phyloP scores from a whole-genome alignment of 2,113 vertebrate species.

The Heterochromis multidens region DNA sequence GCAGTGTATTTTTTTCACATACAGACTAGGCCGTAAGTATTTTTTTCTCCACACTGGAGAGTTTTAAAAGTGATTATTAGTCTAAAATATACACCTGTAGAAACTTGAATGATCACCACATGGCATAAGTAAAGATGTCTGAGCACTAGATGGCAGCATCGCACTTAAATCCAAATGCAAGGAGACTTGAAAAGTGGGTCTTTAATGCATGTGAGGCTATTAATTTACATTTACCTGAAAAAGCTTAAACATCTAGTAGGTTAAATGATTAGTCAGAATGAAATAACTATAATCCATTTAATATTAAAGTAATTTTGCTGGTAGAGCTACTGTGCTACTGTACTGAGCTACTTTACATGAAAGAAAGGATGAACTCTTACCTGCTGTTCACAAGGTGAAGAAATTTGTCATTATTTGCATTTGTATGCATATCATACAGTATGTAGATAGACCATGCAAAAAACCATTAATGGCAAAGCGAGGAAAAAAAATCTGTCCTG shows the following conservation, averaged over 20 bases:
- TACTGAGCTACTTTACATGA: too few species aligned
- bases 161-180: background rate
- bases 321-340: background rate
- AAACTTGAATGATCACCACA: background rate
- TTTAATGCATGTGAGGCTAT: background rate
- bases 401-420: constrained; percentile 54
- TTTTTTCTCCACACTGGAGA: background rate
- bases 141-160: constrained; percentile 50
- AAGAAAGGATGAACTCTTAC: background rate
- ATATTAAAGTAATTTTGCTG: background rate
- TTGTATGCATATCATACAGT: constrained; percentile 3
- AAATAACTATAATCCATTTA: background rate
- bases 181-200: too few species aligned
- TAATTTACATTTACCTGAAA: background rate
- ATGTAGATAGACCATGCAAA: background rate
- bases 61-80: background rate
- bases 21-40: background rate
- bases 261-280: background rate
- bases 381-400: background rate
- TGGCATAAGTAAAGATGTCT: background rate
- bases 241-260: background rate
- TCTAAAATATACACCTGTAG: background rate
- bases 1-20: background rate
- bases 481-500: background rate
- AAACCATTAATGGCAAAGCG: background rate